A percentile compares a stretch with the other conserved stretches of the same genome.
These are phyloP conservation scores for Plecotus auritus DNA, from an alignment of 2,113 vertebrate genomes.

Conservation along the genomic window DNA sequence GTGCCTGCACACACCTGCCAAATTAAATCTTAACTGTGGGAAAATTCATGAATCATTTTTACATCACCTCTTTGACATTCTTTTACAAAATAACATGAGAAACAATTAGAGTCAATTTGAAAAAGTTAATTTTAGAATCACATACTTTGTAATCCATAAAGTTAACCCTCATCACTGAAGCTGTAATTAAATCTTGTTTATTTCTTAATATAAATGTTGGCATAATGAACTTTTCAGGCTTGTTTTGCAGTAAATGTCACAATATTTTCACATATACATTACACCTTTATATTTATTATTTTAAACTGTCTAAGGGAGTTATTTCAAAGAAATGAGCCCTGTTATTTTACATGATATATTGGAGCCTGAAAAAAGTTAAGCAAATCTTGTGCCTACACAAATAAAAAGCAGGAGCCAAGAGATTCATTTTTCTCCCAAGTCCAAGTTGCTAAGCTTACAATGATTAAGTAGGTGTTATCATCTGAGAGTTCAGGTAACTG, in stretches of 20 bases:
- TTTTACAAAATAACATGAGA: neutral
- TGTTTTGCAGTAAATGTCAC: neutral
- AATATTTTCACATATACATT: neutral
- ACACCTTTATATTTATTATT: neutral
- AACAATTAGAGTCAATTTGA: neutral
- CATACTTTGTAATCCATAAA: neutral
- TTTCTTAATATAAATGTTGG: neutral
- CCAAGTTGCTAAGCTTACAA: neutral
- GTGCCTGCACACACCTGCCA: neutral
- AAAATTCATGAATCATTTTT: neutral
- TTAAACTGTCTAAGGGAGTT: neutral
- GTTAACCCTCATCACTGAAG: neutral
- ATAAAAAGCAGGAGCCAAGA: neutral
- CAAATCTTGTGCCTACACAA: neutral
- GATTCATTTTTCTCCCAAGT: neutral
- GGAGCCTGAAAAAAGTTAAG: neutral
- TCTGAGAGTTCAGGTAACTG: constrained; percentile 24
- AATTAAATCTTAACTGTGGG: neutral
- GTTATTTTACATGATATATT: neutral
- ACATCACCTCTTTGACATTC: neutral
- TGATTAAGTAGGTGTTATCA: neutral
- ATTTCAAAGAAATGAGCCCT: neutral
- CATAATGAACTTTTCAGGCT: neutral
- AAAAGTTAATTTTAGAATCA: neutral
- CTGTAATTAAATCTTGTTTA: neutral